These are phyloP conservation scores for Meloidogyne chitwoodi DNA, from an alignment of 1,140 invertebrate species.

Conservation along the genomic window DNA sequence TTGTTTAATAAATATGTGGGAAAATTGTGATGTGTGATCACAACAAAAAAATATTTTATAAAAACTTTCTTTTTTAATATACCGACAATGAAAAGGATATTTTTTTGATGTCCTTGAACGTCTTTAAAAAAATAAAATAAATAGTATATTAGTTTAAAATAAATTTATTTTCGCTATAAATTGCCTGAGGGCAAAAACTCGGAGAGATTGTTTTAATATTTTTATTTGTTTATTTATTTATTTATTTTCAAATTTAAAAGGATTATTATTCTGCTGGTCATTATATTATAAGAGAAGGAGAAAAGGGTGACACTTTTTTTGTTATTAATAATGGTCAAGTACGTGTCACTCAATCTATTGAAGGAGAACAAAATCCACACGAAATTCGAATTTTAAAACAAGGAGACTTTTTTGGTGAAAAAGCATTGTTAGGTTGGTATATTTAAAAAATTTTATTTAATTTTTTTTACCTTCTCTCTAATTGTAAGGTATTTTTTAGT, in stretches of 20 bases:
- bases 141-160: not conserved
- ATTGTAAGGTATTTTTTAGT: too few relatives aligned
- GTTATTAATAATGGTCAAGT: slow-evolving; percentile 96
- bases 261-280: slow-evolving; percentile 89
- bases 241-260: slow-evolving; percentile 62
- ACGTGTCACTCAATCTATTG: slow-evolving; percentile 62
- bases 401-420: slow-evolving; percentile 61
- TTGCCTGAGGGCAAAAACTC: not conserved
- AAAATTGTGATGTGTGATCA: too few relatives aligned
- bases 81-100: too few relatives aligned
- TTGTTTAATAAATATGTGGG: too few relatives aligned
- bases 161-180: not conserved
- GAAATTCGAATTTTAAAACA: slow-evolving; percentile 60
- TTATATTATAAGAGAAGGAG: slow-evolving; percentile 96
- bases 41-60: too few relatives aligned
- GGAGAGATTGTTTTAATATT: too few relatives aligned
- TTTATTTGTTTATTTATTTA: slow-evolving; percentile 14
- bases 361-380: slow-evolving; percentile 55
- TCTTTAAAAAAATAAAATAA: not conserved
- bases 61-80: too few relatives aligned
- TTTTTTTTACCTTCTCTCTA: not conserved
- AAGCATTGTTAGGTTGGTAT: slow-evolving; percentile 49
- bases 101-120: too few relatives aligned
- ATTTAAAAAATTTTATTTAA: not conserved
- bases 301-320: slow-evolving; percentile 96